Evolutionary conservation across 2,888 invertebrate species (phyloP).

Genomic region (Megamerina dolium): DNA sequence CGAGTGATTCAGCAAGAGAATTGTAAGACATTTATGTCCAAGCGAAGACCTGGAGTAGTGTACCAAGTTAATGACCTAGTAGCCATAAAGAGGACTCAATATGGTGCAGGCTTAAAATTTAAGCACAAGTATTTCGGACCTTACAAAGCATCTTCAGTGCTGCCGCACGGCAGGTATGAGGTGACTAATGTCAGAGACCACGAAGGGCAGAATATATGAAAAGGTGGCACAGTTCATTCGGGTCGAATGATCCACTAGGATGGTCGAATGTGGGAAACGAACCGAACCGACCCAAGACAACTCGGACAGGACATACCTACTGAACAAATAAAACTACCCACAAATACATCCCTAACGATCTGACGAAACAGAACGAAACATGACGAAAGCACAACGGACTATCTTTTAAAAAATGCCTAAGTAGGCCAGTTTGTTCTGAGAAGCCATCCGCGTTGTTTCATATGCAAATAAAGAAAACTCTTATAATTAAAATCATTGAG

Average conservation of each 20-base stretch:
- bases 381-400: no score
- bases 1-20: not conserved
- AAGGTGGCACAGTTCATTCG: not conserved
- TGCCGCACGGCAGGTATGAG: not conserved
- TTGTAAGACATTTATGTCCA: not conserved
- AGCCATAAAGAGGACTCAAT: not conserved
- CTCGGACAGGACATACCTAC: no score
- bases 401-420: no score
- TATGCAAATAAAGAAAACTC: no score
- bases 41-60: not conserved
- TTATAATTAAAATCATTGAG: no score
- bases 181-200: not conserved
- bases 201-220: not conserved
- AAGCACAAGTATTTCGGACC: not conserved
- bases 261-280: not conserved
- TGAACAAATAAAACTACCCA: no score
- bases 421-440: no score
- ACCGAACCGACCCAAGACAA: not conserved
- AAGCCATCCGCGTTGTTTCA: no score
- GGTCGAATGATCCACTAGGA: not conserved
- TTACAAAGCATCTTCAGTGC: not conserved
- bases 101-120: not conserved
- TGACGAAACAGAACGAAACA: no score
- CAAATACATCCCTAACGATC: no score
- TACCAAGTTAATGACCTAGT: not conserved